Evolutionary conservation across 1,140 invertebrate species (phyloP), one percentile per base, ranked within the genome.

Genomic region (Diorhabda carinulata): DNA sequence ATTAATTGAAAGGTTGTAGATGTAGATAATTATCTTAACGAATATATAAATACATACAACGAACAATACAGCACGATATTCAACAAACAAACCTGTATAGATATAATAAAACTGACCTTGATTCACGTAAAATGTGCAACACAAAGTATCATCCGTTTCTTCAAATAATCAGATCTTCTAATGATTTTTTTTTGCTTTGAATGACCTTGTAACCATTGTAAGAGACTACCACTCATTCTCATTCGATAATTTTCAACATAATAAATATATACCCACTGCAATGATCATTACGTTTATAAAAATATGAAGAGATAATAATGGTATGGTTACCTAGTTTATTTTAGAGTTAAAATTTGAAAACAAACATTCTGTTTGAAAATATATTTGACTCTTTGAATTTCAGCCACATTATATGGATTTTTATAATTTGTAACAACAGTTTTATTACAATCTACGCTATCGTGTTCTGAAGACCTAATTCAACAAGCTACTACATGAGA

Each of bases 81-180:
- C 44, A 56, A 45, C 66, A 62, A 71, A 71, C 66, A 68, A 64
- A 44, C 43, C 25, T 40, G 58, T 63, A 42, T 41, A 59, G 63
- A 57, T 56, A 68, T 62, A 68, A 67, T 68, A 68, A 63, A 71
- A 71, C 58, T 71, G 68, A 71, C 70, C 70, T 71, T 71, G 70
- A 43, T 67, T 71, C 68, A 57, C 70, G 66, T 71, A 68, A 71
- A 70, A 68, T 71, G 66, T 67, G 66, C 65, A 67, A 68, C 62
- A 65, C 62, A 67, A 71, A 67, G 66, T 71, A 71, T 71, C 70
- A 67, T 71, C 70, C 70, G 64, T 70, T 70, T 70, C 69, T 68
- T 62, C 61, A 68, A 63, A 71, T 63, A 68, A 67, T 71, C 60
- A 71, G 65, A 67, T 71, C 62, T 68, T 40, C 52, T 65, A 64